These are phyloP conservation scores for Anguilla marmorata DNA, from an alignment of 2,797 vertebrate genomes.

Conservation along the genomic window DNA sequence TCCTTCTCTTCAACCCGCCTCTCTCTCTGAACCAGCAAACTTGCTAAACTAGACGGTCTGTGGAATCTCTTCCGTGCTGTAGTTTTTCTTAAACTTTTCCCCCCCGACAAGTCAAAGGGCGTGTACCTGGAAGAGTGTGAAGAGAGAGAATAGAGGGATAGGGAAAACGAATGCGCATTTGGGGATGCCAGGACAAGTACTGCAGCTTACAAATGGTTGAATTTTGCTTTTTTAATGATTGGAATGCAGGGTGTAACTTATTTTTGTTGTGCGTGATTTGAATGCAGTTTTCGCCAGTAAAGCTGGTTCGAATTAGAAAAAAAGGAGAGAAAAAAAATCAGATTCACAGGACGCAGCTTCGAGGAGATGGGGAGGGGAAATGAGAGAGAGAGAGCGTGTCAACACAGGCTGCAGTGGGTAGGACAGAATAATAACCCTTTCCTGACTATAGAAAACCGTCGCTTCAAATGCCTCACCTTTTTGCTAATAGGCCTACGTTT, in stretches of 20 bases:
- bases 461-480: neutral
- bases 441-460: neutral
- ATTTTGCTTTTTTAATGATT: neutral
- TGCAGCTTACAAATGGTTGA: neutral
- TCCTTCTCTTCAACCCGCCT: slow-evolving; percentile 52
- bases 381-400: slow-evolving; percentile 24
- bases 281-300: slow-evolving; percentile 50
- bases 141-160: slow-evolving; percentile 42
- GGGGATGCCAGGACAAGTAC: neutral
- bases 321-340: neutral
- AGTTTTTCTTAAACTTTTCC: slow-evolving; percentile 63
- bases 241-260: slow-evolving; percentile 29
- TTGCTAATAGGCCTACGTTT: neutral
- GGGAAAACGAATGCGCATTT: neutral
- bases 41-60: slow-evolving; percentile 70
- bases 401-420: slow-evolving; percentile 23
- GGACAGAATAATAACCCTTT: slow-evolving; percentile 21
- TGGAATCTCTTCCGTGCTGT: slow-evolving; percentile 80
- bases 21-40: slow-evolving; percentile 58
- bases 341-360: slow-evolving; percentile 33
- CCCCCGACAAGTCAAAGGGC: slow-evolving; percentile 78
- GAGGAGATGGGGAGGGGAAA: slow-evolving; percentile 40
- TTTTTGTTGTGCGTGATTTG: slow-evolving; percentile 57
- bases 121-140: slow-evolving; percentile 71
- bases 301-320: slow-evolving; percentile 40